Conservation (phyloP, 2,113 vertebrate species). For the Carettochelys insculpta region DNA sequence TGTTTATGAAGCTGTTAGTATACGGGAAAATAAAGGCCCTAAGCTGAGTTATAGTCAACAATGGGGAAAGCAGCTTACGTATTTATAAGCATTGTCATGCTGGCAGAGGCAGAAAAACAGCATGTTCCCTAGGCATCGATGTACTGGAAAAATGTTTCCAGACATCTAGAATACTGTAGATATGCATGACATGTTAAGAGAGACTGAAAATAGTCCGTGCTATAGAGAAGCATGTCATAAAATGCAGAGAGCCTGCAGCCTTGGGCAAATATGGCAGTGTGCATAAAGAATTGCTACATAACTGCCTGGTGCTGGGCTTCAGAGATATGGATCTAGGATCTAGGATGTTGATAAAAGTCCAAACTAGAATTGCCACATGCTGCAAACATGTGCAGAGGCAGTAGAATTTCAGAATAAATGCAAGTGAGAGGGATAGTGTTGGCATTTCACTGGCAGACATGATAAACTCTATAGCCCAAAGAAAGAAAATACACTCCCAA, state of each 20-base stretch:
- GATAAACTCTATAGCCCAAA: neutral
- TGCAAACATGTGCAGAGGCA: neutral
- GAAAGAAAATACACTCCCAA: neutral
- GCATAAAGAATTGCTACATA: neutral
- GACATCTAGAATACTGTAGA: fast-evolving
- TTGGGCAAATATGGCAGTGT: neutral
- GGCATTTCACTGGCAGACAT: fast-evolving
- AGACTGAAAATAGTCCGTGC: neutral
- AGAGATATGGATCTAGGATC: neutral
- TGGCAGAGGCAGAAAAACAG: neutral
- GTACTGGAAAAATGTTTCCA: neutral
- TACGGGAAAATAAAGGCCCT: slow-evolving; percentile 2
- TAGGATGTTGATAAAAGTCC: neutral
- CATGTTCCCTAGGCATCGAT: neutral
- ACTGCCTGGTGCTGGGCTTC: neutral
- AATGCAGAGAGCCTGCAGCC: neutral
- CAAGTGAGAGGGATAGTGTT: neutral
- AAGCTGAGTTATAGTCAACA: neutral
- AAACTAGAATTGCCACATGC: neutral
- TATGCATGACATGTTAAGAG: neutral
- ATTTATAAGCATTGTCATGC: neutral
- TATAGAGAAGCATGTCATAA: neutral
- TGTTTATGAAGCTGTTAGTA: neutral
- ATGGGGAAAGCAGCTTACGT: neutral
- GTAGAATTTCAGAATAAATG: neutral